A percentile compares a stretch with the other conserved stretches of the same genome.
These are phyloP conservation scores for Xenopus petersii DNA, from an alignment of 2,797 vertebrate species.

Conservation along the genomic window DNA sequence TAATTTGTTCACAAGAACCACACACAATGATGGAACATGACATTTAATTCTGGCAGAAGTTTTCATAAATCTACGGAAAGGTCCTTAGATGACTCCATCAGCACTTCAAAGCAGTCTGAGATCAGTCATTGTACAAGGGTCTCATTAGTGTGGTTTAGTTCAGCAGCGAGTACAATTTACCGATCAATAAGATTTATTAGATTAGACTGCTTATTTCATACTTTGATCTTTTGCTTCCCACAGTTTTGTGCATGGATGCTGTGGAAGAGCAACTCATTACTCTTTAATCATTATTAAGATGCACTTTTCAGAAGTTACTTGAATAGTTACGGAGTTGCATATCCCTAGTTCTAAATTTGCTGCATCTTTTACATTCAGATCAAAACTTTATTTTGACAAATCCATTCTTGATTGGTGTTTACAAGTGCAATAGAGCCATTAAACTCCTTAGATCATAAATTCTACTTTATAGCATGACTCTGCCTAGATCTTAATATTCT, in stretches of 20 bases:
- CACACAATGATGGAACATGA: conserved; percentile 15
- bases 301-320: conserved; percentile 52
- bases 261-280: conserved; percentile 59
- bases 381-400: neutral
- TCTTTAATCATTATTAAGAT: conserved; percentile 59
- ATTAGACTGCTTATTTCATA: conserved; percentile 60
- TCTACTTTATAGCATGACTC: too few relatives aligned
- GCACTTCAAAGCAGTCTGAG: conserved; percentile 54
- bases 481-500: too few relatives aligned
- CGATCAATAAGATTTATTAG: conserved; percentile 64
- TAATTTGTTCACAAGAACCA: conserved; percentile 24
- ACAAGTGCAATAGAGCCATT: too few relatives aligned
- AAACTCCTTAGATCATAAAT: too few relatives aligned
- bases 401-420: too few relatives aligned
- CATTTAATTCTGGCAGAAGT: conserved; percentile 30
- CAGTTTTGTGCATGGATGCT: conserved; percentile 63
- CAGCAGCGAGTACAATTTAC: conserved; percentile 56
- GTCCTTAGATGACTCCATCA: conserved; percentile 5
- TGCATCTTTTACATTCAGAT: neutral
- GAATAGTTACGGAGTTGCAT: conserved; percentile 49
- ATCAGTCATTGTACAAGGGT: conserved; percentile 55
- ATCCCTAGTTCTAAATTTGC: conserved; percentile 51
- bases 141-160: conserved; percentile 62
- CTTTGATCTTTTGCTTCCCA: conserved; percentile 69
- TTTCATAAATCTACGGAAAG: conserved; percentile 33